phyloP scores from a whole-genome alignment of 2,888 invertebrate genomes.

The Timema podura region DNA sequence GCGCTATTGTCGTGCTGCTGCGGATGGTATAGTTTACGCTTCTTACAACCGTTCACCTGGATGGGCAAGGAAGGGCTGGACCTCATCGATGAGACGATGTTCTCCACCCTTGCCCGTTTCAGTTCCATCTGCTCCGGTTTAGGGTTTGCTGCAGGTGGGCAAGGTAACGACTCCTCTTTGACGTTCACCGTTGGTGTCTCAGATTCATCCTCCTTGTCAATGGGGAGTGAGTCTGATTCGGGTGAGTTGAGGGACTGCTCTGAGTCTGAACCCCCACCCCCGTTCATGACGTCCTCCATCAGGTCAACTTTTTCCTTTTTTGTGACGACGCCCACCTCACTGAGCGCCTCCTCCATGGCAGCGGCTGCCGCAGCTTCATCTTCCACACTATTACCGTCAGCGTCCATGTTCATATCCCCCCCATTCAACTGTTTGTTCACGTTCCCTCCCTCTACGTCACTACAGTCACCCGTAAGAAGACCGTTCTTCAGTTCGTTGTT shows the following conservation, averaged over 20 bases:
- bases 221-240: constrained; percentile 27
- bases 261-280: constrained; percentile 31
- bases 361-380: constrained; percentile 47
- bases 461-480: constrained; percentile 26
- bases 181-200: constrained; percentile 19
- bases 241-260: constrained; percentile 33
- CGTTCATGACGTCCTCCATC: constrained; percentile 55
- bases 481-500: constrained; percentile 48
- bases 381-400: constrained; percentile 32
- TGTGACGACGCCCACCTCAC: constrained; percentile 51
- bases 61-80: constrained; percentile 73
- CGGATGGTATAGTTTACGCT: constrained; percentile 92
- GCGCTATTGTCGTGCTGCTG: constrained; percentile 78
- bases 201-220: constrained; percentile 26
- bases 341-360: constrained; percentile 58
- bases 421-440: constrained; percentile 33
- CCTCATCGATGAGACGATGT: constrained; percentile 91
- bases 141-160: constrained; percentile 16
- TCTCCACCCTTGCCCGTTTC: constrained; percentile 91
- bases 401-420: constrained; percentile 32
- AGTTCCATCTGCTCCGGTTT: constrained; percentile 53
- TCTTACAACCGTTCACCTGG: constrained; percentile 89
- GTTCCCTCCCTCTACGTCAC: constrained; percentile 34
- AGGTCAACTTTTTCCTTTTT: constrained; percentile 50
- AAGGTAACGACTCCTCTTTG: constrained; percentile 21